Percentiles rank a stretch among this genome's conserved stretches.
Evolutionary conservation across 2,888 invertebrate genomes (phyloP).

Genomic region (Agrotis clavis): DNA sequence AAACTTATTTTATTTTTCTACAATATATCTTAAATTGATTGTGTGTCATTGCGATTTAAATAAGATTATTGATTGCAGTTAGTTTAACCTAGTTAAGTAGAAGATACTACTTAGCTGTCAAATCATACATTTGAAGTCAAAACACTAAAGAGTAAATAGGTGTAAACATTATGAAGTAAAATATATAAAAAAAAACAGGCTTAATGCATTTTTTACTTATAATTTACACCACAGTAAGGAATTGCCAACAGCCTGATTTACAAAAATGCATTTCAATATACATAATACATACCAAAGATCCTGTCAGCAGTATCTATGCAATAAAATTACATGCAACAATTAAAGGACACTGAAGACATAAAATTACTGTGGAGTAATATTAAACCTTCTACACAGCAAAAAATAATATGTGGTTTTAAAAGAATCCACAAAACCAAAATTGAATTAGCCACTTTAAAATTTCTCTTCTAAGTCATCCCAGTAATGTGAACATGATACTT

Average conservation of each 20-base stretch:
- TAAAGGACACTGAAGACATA: constrained; percentile 39
- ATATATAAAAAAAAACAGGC: too few species aligned
- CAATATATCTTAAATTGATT: neutral
- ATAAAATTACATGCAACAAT: constrained; percentile 63
- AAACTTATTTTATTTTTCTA: neutral
- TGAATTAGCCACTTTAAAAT: too few species aligned
- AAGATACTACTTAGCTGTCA: neutral
- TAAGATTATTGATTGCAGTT: constrained; percentile 1
- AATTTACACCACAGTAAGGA: neutral
- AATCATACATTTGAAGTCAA: neutral
- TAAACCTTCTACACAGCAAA: neutral
- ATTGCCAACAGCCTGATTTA: neutral
- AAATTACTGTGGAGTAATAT: constrained; percentile 5
- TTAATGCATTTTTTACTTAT: neutral
- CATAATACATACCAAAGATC: neutral
- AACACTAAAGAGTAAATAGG: neutral
- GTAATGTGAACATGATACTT: neutral
- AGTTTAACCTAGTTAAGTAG: constrained; percentile 4
- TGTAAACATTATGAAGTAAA: too few species aligned
- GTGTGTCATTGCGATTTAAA: neutral
- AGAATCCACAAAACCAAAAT: too few species aligned
- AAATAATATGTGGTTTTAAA: neutral
- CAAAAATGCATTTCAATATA: neutral
- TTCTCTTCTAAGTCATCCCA: neutral
- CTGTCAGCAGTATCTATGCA: constrained; percentile 39